phyloP scores from a whole-genome alignment of 2,797 vertebrate genomes.

The Loriculus beryllinus region DNA sequence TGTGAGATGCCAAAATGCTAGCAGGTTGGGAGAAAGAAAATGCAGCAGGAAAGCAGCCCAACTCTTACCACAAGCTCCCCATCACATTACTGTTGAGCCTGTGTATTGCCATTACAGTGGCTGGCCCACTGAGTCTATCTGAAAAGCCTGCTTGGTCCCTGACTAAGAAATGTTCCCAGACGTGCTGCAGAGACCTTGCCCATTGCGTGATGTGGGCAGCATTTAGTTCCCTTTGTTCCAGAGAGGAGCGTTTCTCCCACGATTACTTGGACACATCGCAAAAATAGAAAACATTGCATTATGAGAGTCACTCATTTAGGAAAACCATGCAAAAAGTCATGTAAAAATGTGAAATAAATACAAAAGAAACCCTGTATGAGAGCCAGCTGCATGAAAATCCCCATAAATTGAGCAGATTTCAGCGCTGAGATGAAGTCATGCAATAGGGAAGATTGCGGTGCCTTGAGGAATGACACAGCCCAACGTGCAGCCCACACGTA shows the following conservation, averaged over 20 bases:
- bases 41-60: not conserved
- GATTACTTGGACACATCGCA: rapidly evolving
- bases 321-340: not conserved
- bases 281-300: not conserved
- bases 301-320: not conserved
- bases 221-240: not conserved
- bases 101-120: not conserved
- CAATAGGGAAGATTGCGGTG: not conserved
- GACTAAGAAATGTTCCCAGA: not conserved
- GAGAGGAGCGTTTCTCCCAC: not conserved
- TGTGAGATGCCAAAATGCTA: not conserved
- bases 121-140: not conserved
- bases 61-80: not conserved
- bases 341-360: not conserved
- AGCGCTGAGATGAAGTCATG: rapidly evolving
- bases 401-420: not conserved
- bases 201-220: rapidly evolving
- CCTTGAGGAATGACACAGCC: not conserved
- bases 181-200: not conserved
- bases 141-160: not conserved
- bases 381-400: not conserved
- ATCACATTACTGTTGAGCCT: not conserved
- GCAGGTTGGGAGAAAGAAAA: not conserved
- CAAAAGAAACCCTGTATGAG: not conserved
- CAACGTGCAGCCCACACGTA: not conserved